Evolutionary conservation across 2,113 vertebrate genomes (phyloP), one percentile per base, ranked within the genome.

Genomic region (Brachionichthys hirsutus): DNA sequence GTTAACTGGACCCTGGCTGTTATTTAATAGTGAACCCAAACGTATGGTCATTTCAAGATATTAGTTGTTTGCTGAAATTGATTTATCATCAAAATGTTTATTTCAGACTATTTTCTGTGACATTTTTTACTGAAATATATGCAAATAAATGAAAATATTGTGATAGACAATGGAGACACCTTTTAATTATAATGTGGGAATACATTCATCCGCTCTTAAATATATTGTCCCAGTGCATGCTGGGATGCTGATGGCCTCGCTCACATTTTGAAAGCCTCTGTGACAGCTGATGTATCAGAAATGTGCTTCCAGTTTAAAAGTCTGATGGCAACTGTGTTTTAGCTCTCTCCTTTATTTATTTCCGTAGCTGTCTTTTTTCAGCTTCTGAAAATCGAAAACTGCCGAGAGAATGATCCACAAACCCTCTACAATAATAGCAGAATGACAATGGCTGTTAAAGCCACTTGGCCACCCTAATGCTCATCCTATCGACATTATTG

Each of bases 401-500:
- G 71, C 16, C 54, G 43, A 78, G 75, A 77, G 61, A 78, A 73
- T 62, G 46, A 56, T 50, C 67, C 46, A 40, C 72, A 72, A 75
- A 78, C 78, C 44, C 75, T 82, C 72, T 63, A 36, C 57, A 67
- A 82, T 81, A 87, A 81, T 69, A 70, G 56, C 15, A 43, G 78
- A 80, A 80, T 74, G 77, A 90, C 78, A 85, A 80, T 70, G 62
- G 75, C 72, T 70, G 71, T 86, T 86, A 82, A 84, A 87, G 76
- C 68, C 65, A 72, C 76, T 82, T 81, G 81, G 79, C 83, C 71
- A 53, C 78, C 67, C 71, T 85, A 88, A 90, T 85, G 82, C 54
- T 67, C 62, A 70, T 75, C 75, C 60, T 75, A 89, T 91, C 43
- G 86, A 88, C 72, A 13, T 67, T 86, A 91, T 90, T 88, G 91